These are phyloP conservation scores for Holcopasites calliopsidis DNA, from an alignment of 1,140 invertebrate species.

Conservation along the genomic window DNA sequence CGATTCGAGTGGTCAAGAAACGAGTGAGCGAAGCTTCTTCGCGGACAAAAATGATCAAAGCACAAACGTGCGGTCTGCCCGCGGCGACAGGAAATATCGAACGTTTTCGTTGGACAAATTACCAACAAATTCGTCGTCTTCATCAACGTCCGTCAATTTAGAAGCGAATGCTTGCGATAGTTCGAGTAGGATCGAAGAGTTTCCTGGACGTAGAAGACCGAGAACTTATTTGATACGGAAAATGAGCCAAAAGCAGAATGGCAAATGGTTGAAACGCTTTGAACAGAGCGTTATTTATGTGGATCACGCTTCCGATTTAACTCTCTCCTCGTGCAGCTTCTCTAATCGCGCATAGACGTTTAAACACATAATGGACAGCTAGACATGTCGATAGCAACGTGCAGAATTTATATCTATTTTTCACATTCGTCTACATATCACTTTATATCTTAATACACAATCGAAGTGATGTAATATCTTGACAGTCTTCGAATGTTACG, in stretches of 20 bases:
- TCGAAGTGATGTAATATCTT: too few relatives aligned
- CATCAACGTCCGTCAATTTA: conserved; percentile 17
- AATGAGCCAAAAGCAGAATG: neutral
- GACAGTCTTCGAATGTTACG: too few relatives aligned
- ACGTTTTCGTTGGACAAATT: neutral
- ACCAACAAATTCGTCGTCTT: neutral
- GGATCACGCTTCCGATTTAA: neutral
- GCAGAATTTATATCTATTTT: neutral
- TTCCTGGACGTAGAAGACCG: conserved; percentile 3
- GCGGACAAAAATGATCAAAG: neutral
- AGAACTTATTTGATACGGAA: conserved; percentile 39
- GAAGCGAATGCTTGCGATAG: conserved; percentile 9
- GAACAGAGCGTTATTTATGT: neutral
- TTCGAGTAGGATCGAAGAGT: conserved; percentile 1
- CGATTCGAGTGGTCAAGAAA: neutral
- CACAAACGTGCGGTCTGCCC: too few relatives aligned
- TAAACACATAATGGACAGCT: neutral
- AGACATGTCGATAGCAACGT: neutral
- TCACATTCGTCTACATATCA: too few relatives aligned
- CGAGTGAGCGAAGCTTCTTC: neutral
- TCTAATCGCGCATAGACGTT: neutral
- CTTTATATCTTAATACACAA: too few relatives aligned
- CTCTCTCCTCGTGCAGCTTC: neutral
- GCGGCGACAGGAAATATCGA: too few relatives aligned
- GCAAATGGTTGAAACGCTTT: neutral